Evolutionary conservation across 2,797 vertebrate genomes (phyloP).

Genomic region (Halcyon chelicuti): DNA sequence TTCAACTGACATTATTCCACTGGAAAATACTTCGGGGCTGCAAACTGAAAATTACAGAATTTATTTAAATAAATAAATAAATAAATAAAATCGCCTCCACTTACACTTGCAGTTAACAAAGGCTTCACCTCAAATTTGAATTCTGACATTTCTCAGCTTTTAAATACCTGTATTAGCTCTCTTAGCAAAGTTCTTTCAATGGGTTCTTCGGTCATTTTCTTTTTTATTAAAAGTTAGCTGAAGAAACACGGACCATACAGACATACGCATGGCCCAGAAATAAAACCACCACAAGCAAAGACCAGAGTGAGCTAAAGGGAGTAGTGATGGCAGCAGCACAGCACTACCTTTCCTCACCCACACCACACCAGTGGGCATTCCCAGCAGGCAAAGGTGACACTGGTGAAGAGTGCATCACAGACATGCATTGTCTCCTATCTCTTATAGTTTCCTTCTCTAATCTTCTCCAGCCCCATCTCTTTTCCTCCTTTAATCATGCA

Average conservation of each 20-base stretch:
- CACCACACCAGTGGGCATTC: neutral
- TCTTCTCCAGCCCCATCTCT: neutral
- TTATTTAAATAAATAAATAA: too few relatives aligned
- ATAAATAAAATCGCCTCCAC: neutral
- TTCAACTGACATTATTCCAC: neutral
- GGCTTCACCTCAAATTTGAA: neutral
- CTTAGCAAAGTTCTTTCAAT: neutral
- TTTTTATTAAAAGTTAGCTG: neutral
- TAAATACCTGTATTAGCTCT: neutral
- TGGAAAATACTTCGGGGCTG: neutral
- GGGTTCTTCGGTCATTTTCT: neutral
- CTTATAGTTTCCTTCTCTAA: neutral
- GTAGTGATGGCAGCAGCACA: neutral
- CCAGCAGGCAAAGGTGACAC: neutral
- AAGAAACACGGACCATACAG: neutral
- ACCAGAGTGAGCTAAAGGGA: neutral
- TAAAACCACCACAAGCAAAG: neutral
- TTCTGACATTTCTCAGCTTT: neutral
- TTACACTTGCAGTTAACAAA: neutral
- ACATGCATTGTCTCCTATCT: neutral
- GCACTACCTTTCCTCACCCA: neutral
- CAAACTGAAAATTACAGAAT: neutral
- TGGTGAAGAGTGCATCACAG: fast-evolving
- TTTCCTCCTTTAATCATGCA: neutral
- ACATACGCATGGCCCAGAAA: neutral